These are phyloP conservation scores for Acanthurus tractus DNA, from an alignment of 2,797 vertebrate genomes.

Conservation along the genomic window DNA sequence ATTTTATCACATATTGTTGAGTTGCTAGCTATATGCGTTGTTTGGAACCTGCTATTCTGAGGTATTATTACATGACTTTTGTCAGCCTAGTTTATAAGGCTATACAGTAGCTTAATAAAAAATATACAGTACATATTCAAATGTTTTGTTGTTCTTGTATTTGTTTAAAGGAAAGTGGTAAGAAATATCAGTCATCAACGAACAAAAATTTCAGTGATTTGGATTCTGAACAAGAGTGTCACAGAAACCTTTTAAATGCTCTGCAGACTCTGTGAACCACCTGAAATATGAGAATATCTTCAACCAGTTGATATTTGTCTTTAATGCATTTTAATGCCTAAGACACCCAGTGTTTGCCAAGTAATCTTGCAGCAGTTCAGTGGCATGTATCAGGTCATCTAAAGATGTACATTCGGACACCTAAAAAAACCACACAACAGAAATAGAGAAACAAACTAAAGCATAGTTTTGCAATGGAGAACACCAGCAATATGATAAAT, in stretches of 20 bases:
- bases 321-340: not conserved
- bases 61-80: not conserved
- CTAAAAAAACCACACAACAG: not conserved
- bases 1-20: too few species aligned
- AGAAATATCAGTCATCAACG: too few species aligned
- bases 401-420: not conserved
- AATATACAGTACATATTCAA: not conserved
- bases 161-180: not conserved
- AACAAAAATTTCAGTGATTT: too few species aligned
- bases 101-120: not conserved
- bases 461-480: not conserved
- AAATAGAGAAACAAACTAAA: not conserved
- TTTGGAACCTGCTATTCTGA: not conserved
- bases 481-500: not conserved
- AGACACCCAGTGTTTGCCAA: not conserved
- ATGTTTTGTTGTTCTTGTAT: not conserved
- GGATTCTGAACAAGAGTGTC: too few species aligned
- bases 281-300: conserved; percentile 8
- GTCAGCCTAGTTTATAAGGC: not conserved
- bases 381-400: not conserved
- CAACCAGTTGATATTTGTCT: not conserved
- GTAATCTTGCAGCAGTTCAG: not conserved
- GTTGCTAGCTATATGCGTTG: not conserved
- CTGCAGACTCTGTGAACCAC: not conserved
- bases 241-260: not conserved